Evolutionary conservation across 92 coral and sea anemone genomes (phyloP), one percentile per base, ranked within the genome.

Genomic region (Phenganax marumi): DNA sequence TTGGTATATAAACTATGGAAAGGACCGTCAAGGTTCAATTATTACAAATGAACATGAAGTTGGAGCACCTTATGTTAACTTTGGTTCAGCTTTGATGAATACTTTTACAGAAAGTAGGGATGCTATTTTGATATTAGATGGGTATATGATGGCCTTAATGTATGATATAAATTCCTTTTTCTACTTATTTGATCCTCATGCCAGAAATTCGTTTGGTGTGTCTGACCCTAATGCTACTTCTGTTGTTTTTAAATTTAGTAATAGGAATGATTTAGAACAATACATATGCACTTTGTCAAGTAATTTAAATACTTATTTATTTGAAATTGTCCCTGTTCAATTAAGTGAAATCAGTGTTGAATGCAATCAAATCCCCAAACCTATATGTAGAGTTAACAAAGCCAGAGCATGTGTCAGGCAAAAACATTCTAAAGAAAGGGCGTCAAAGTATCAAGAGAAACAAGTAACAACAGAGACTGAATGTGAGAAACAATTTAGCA

Each of bases 61-160:
- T n/a, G n/a, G n/a, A n/a, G n/a, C n/a, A n/a, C n/a, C n/a, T n/a
- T n/a, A n/a, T n/a, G n/a, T n/a, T n/a, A 52, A 52, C 57, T 52
- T 52, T 52, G 9, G 9, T 52, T 52, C 57, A 52, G 57, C 57
- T 52, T 52, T 14, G 57, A 52, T 52, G 57, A 52, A 52, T 52
- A 52, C 57, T 52, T 52, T 52, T 52, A 52, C 57, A 52, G 9
- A 52, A 52, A 52, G 57, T 52, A 52, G 14, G 8, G 57, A 52
- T 52, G 57, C 57, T 52, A 52, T 52, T 52, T 52, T 52, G 57
- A 52, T 52, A 52, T 52, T 52, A 52, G 57, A 8, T 52, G 57
- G 57, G 57, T 52, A 52, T 52, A 52, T 52, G 57, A 52, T 52
- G 57, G 57, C 57, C 57, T 52, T 52, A 52, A 52, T 52, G 57